Conservation (phyloP, 2,888 invertebrate genomes). For the Geophilus truncorum region DNA sequence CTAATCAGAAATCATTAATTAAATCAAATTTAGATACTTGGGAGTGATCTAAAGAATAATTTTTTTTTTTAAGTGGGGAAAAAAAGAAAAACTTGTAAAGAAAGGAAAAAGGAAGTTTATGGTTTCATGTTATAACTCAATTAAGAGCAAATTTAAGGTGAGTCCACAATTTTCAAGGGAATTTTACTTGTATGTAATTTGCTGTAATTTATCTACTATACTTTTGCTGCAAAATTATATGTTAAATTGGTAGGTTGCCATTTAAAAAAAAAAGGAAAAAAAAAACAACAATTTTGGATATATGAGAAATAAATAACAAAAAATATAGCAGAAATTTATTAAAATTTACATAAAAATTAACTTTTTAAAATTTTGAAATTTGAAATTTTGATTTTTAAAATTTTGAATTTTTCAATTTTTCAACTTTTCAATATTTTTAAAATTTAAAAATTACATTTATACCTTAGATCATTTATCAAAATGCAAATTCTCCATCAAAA, state of each 20-base stretch:
- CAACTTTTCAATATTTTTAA: background rate
- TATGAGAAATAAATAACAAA: too few relatives aligned
- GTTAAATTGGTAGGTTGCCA: background rate
- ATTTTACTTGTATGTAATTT: background rate
- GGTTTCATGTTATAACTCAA: background rate
- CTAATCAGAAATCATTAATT: background rate
- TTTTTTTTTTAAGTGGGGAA: too few relatives aligned
- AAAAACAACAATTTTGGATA: too few relatives aligned
- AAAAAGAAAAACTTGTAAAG: too few relatives aligned
- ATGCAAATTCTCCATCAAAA: too few relatives aligned
- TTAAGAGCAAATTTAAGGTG: background rate
- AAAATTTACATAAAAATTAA: too few relatives aligned
- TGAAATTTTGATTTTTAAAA: too few relatives aligned
- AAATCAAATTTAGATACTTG: too few relatives aligned
- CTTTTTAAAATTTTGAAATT: too few relatives aligned
- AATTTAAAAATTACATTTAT: background rate
- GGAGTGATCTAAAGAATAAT: too few relatives aligned
- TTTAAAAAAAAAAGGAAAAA: too few relatives aligned
- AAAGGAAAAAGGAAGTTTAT: background rate
- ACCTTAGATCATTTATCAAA: background rate
- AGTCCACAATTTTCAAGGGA: background rate
- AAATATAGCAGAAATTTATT: too few relatives aligned
- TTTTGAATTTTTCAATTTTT: background rate
- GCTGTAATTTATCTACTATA: background rate
- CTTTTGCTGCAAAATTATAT: background rate